Evolutionary conservation across 2,113 vertebrate species (phyloP).

Genomic region (Myiopsitta monachus): DNA sequence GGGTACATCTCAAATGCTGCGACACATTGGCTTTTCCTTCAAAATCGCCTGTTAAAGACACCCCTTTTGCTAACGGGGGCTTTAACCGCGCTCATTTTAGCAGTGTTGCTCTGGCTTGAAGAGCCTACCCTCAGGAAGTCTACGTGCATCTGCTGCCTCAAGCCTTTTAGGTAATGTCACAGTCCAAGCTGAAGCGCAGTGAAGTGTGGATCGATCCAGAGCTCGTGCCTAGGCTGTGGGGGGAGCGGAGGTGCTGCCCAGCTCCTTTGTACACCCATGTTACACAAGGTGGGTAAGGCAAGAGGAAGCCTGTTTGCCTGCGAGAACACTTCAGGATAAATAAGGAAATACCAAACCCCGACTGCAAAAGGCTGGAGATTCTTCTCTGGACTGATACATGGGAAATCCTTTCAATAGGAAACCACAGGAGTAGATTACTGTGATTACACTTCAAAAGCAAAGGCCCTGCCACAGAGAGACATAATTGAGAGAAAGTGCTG

Average conservation of each 20-base stretch:
- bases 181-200: fast-evolving
- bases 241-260: not conserved
- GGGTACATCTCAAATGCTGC: not conserved
- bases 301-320: not conserved
- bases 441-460: constrained; percentile 81
- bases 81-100: not conserved
- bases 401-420: constrained; percentile 79
- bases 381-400: constrained; percentile 65
- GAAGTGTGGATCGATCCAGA: not conserved
- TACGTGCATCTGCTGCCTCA: not conserved
- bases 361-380: constrained; percentile 67
- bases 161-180: not conserved
- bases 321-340: not conserved
- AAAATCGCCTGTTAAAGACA: not conserved
- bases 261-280: not conserved
- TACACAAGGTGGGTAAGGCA: not conserved
- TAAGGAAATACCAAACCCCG: constrained; percentile 54
- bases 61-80: fast-evolving
- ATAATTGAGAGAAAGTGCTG: constrained; percentile 74
- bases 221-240: fast-evolving
- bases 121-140: not conserved
- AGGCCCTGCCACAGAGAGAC: constrained; percentile 72
- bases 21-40: not conserved
- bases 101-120: not conserved
- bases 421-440: constrained; percentile 79